These are phyloP conservation scores for Diglossa cyanea DNA, from an alignment of 2,797 vertebrate genomes.

Conservation along the genomic window DNA sequence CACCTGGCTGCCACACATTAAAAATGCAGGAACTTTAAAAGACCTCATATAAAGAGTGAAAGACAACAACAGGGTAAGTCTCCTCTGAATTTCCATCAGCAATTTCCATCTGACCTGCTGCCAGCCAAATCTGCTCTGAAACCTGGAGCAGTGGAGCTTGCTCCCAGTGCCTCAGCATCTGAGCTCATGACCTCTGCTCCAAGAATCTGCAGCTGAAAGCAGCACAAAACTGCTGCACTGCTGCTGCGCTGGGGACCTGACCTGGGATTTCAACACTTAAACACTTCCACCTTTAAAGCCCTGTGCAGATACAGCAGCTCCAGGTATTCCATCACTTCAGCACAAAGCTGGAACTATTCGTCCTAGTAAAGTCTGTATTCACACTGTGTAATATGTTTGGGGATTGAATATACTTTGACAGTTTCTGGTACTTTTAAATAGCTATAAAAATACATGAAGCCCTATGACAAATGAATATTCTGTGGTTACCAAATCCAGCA, in stretches of 20 bases:
- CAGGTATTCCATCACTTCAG: neutral
- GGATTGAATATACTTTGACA: neutral
- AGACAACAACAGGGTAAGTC: neutral
- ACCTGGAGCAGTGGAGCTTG: neutral
- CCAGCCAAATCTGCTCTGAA: neutral
- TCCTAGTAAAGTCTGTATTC: neutral
- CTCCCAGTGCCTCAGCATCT: neutral
- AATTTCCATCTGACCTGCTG: neutral
- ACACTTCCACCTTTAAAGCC: neutral
- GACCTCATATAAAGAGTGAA: neutral
- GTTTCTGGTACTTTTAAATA: neutral
- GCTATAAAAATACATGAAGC: neutral
- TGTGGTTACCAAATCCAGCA: neutral
- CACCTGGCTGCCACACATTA: neutral
- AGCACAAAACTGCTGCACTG: neutral
- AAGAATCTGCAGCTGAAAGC: neutral
- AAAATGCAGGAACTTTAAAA: neutral
- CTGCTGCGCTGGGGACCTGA: neutral
- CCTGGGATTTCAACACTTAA: neutral
- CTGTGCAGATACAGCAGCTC: rapidly evolving
- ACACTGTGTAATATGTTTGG: neutral
- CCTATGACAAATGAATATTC: neutral
- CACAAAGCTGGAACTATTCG: neutral
- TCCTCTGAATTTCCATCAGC: neutral
- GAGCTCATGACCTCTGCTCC: neutral